Evolutionary conservation across 92 coral and sea anemone species (phyloP).

Genomic region (Actinostola sp.): DNA sequence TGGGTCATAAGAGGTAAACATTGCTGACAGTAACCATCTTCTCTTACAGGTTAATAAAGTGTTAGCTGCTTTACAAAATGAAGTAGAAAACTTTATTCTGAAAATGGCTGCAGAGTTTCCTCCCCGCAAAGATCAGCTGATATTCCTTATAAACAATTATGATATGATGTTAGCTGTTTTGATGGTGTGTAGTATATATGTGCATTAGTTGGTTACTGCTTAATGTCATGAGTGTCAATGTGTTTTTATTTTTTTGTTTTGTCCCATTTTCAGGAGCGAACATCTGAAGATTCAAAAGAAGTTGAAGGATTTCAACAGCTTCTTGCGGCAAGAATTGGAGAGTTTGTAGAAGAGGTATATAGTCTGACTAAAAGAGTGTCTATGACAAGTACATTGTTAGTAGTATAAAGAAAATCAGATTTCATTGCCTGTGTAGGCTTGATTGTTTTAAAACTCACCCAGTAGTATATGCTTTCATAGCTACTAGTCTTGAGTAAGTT

Average conservation of each 20-base stretch:
- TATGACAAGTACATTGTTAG: background rate
- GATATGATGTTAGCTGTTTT: conserved; percentile 99
- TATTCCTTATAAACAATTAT: conserved; percentile 94
- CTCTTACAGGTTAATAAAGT: conserved; percentile 82
- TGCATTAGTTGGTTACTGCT: too few species aligned
- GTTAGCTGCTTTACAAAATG: conserved; percentile 87
- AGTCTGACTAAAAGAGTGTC: too few species aligned
- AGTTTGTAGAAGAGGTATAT: conserved; percentile 97
- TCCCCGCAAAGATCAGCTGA: conserved; percentile 91
- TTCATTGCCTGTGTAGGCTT: too few species aligned
- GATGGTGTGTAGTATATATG: conserved; percentile 61
- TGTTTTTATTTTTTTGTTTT: background rate
- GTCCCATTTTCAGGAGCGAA: conserved; percentile 69
- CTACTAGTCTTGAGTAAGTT: too few species aligned
- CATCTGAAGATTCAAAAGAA: conserved; percentile 97
- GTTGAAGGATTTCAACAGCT: conserved; percentile 97
- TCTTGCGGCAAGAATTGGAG: conserved; percentile 95
- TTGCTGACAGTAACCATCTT: too few species aligned
- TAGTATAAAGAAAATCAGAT: too few species aligned
- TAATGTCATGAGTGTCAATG: too few species aligned
- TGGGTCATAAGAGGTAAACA: background rate
- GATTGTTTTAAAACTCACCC: too few species aligned
- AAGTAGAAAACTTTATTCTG: conserved; percentile 92
- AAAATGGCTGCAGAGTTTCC: conserved; percentile 99
- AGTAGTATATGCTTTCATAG: too few species aligned